Base-by-base conservation (phyloP, 2,888 invertebrate genomes). In the Unio pictorum region DNA sequence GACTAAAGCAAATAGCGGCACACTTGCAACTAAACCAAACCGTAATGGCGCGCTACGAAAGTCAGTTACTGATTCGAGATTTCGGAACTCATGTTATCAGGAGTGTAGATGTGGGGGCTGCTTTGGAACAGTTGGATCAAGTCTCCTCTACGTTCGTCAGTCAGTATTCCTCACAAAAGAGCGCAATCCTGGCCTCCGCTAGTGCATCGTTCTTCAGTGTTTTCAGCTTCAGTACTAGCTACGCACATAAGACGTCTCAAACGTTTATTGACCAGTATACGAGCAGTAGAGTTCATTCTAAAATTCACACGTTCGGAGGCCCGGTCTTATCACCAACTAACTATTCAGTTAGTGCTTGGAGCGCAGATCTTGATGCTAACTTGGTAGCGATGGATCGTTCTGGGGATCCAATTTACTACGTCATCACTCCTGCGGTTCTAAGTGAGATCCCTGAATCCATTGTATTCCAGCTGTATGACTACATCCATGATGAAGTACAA, bases 341-440 rank as follows among this genome's bases (percentile, higher is more conserved):
- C 68, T 84, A 78, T 67, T 77, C 82, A 6, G 72, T 80, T 5
- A 72, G 79, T 30, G 68, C 71, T 23, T 86, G 86, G 86, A 76
- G 70, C 11, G 67, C 72, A 11, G 72, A 64, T 0, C 68, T 84
- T 18, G 79, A 78, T 28, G 80, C 75, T 17, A 80, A 85, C 59
- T 72, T 86, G 65, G 85, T 85, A 6, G 80, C 85, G 0, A 68
- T 87, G 57, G 85, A 87, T 71, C 74, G 82, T 56, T 66, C 76
- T 3, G 87, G 86, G 1, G 86, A 86, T 66, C 87, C 86, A 0
- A 64, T 86, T 1, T 80, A 80, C 66, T 83, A 77, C 73, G 61
- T 81, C n/a, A 78, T 87, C 45, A 84, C 76, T 17, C 67, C 75
- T 1, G 66, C 67, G 18, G 74, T 72, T 6, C 77, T 87, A 3